Percentiles rank a stretch among this genome's conserved stretches.
Evolutionary conservation across 2,113 vertebrate genomes (phyloP).

Genomic region (Channa argus): DNA sequence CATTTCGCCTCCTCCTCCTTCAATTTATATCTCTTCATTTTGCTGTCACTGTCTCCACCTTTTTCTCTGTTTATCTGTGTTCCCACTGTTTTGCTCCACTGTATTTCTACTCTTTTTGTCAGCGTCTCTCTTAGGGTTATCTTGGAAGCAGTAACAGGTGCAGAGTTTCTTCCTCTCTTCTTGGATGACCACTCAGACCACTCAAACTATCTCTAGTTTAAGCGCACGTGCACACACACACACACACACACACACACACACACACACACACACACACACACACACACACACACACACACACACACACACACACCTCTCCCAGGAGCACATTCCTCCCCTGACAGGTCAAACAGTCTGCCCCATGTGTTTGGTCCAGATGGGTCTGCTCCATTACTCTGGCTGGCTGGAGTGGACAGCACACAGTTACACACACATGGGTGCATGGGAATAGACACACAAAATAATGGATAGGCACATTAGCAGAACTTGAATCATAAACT

Average conservation of each 20-base stretch:
- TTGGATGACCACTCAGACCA: conserved; percentile 55
- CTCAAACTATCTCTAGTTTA: conserved; percentile 23
- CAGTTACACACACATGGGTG: background rate
- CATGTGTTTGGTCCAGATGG: conserved; percentile 69
- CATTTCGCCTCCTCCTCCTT: background rate
- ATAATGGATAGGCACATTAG: background rate
- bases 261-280: too few species aligned
- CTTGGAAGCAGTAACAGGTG: conserved; percentile 57
- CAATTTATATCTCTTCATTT: conserved; percentile 7
- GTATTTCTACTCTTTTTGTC: conserved; percentile 11
- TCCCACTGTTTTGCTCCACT: conserved; percentile 11
- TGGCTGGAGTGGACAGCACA: conserved; percentile 47
- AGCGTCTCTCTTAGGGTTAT: conserved; percentile 12
- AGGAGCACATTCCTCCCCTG: conserved; percentile 61
- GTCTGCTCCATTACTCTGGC: conserved; percentile 60
- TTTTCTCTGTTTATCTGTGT: conserved; percentile 12
- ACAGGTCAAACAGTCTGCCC: conserved; percentile 64
- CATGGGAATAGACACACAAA: conserved; percentile 7
- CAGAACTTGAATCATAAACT: background rate
- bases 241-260: conserved; percentile 25
- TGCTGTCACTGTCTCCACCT: conserved; percentile 2
- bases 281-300: conserved; percentile 23
- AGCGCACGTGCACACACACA: background rate
- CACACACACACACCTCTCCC: conserved; percentile 11
- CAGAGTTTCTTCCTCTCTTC: conserved; percentile 39